Evolutionary conservation across 2,113 vertebrate genomes (phyloP).

Genomic region (Ceyx cyanopectus): DNA sequence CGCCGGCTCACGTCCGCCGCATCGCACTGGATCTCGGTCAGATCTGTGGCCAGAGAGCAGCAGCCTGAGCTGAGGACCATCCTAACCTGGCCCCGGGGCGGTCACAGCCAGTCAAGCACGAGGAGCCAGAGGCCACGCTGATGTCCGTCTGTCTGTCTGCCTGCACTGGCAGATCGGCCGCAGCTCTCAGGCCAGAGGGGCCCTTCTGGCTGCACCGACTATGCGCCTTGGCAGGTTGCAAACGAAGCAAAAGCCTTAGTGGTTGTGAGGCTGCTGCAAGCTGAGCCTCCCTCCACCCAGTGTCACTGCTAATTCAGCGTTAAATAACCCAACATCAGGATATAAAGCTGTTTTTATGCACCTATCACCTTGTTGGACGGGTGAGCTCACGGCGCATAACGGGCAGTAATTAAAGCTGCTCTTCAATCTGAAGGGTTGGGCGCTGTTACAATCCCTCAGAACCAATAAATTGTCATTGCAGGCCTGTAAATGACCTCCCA

Average conservation of each 20-base stretch:
- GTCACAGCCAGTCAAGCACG: accelerated
- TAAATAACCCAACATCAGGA: neutral
- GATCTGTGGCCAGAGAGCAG: conserved; percentile 78
- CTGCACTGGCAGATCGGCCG: accelerated
- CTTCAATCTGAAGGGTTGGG: conserved; percentile 18
- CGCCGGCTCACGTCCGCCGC: conserved; percentile 86
- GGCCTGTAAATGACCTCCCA: neutral
- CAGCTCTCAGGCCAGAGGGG: neutral
- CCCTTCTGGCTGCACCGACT: accelerated
- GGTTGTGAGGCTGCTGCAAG: neutral
- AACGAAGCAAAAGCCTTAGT: neutral
- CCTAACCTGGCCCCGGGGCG: neutral
- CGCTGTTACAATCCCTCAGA: neutral
- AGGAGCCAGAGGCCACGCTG: neutral
- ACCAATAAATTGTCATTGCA: neutral
- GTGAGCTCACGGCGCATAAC: neutral
- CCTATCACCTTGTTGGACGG: accelerated
- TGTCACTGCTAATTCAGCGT: neutral
- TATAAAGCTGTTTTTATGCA: neutral
- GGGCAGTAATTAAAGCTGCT: conserved; percentile 33
- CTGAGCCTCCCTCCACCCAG: neutral
- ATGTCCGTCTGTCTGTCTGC: neutral
- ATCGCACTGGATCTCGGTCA: conserved; percentile 93
- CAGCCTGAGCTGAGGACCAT: neutral
- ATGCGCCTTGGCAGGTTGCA: neutral